Evolutionary conservation across 2,113 vertebrate species (phyloP).

Genomic region (Neotoma lepida): DNA sequence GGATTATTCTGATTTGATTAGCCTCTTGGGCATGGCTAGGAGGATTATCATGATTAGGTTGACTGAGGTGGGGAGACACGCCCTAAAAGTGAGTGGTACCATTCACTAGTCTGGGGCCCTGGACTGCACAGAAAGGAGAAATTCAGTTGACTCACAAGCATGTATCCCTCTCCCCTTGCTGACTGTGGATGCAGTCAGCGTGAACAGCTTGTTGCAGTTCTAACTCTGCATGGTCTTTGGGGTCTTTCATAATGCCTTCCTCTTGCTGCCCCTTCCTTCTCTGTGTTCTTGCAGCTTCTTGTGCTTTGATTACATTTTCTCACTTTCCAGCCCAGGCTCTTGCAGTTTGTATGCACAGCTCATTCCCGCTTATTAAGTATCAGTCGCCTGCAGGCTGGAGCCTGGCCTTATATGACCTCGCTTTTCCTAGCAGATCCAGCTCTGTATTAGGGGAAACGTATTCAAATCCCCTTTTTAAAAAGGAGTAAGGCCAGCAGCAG

Average conservation of each 20-base stretch:
- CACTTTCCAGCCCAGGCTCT: background rate
- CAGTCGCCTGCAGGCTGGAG: background rate
- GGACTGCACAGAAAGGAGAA: background rate
- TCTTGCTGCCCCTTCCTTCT: background rate
- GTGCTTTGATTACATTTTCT: background rate
- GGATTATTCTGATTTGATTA: background rate
- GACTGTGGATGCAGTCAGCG: background rate
- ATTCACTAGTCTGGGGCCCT: background rate
- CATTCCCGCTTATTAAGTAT: constrained; percentile 11
- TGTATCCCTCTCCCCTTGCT: no score
- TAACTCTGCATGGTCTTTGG: background rate
- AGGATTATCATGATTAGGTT: background rate
- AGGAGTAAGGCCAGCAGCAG: constrained; percentile 10
- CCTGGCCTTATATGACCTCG: background rate
- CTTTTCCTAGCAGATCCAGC: constrained; percentile 10
- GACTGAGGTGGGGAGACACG: background rate
- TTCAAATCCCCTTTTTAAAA: background rate
- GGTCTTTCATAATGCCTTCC: background rate
- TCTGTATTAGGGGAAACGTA: constrained; percentile 52
- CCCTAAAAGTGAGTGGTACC: background rate
- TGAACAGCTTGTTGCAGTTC: background rate
- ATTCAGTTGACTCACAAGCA: no score
- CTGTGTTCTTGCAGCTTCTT: background rate
- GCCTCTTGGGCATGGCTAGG: background rate
- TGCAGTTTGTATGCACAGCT: background rate